A percentile compares a stretch with the other conserved stretches of the same genome.
These are phyloP conservation scores for Standfussiana lucernea DNA, from an alignment of 2,888 invertebrate genomes.

Conservation along the genomic window DNA sequence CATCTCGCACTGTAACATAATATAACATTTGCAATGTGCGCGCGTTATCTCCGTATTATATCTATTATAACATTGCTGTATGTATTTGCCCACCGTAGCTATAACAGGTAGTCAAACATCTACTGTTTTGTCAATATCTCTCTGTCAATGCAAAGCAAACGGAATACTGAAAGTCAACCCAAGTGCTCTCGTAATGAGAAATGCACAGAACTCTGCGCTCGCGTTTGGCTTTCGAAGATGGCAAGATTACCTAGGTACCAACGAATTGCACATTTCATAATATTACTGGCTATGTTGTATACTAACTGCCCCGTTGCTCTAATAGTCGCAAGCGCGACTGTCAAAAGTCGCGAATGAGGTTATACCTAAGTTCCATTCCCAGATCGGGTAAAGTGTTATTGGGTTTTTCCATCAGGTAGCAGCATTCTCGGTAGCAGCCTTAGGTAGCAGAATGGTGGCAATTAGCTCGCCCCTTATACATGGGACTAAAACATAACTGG, in stretches of 20 bases:
- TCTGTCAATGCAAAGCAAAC: neutral
- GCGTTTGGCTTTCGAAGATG: conserved; percentile 3
- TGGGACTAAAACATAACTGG: too few relatives aligned
- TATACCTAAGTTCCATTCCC: too few relatives aligned
- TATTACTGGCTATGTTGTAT: neutral
- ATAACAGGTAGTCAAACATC: conserved; percentile 9
- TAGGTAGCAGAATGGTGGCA: too few relatives aligned
- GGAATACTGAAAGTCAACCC: neutral
- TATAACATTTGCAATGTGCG: too few relatives aligned
- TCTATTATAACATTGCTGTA: neutral
- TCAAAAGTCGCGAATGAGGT: too few relatives aligned
- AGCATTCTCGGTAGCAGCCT: too few relatives aligned
- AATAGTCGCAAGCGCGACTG: neutral
- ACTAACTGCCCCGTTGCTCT: neutral
- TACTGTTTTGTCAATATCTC: conserved; percentile 12
- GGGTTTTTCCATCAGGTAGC: too few relatives aligned
- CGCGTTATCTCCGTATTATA: too few relatives aligned
- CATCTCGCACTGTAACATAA: too few relatives aligned
- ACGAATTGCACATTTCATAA: neutral
- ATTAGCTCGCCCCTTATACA: too few relatives aligned
- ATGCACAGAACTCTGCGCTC: neutral
- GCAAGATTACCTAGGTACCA: neutral
- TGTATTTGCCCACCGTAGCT: neutral
- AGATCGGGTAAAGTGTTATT: too few relatives aligned
- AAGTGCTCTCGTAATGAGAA: neutral